phyloP scores from a whole-genome alignment of 1,140 invertebrate species.

The Charaxes varanes region DNA sequence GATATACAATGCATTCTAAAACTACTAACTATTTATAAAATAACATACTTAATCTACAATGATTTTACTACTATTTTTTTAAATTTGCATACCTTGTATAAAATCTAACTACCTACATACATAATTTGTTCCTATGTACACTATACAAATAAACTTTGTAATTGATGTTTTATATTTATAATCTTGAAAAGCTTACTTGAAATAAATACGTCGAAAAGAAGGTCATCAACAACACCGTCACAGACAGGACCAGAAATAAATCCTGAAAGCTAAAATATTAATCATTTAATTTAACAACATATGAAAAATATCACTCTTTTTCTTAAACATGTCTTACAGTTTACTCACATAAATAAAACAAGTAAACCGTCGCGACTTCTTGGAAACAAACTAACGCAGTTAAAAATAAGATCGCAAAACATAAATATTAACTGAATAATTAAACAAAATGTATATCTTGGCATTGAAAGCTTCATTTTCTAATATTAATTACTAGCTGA shows the following conservation, averaged over 20 bases:
- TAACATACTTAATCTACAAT: no score
- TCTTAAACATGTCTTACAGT: no score
- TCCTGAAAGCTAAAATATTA: slow-evolving; percentile 77
- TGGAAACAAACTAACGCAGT: slow-evolving; percentile 62
- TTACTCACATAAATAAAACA: slow-evolving; percentile 60
- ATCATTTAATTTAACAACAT: slow-evolving; percentile 8
- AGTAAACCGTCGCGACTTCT: slow-evolving; percentile 53
- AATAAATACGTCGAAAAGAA: slow-evolving; percentile 84
- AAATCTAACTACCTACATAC: no score
- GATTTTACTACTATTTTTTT: no score
- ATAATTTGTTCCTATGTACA: no score
- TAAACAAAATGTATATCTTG: slow-evolving; percentile 54
- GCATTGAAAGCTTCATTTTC: slow-evolving; percentile 58
- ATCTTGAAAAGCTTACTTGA: slow-evolving; percentile 75
- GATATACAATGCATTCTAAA: no score
- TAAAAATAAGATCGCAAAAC: slow-evolving; percentile 57
- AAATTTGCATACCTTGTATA: no score
- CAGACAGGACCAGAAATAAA: slow-evolving; percentile 78
- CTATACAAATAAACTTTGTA: no score
- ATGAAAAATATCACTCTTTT: no score
- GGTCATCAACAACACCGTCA: slow-evolving; percentile 78
- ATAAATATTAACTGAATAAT: slow-evolving; percentile 52
- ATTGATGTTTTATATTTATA: no score
- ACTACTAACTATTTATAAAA: no score
- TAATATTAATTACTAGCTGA: neutral